Percentiles rank a stretch among this genome's conserved stretches.
These are phyloP conservation scores for Cephus cinctus DNA, from an alignment of 1,140 invertebrate species.

Conservation along the genomic window DNA sequence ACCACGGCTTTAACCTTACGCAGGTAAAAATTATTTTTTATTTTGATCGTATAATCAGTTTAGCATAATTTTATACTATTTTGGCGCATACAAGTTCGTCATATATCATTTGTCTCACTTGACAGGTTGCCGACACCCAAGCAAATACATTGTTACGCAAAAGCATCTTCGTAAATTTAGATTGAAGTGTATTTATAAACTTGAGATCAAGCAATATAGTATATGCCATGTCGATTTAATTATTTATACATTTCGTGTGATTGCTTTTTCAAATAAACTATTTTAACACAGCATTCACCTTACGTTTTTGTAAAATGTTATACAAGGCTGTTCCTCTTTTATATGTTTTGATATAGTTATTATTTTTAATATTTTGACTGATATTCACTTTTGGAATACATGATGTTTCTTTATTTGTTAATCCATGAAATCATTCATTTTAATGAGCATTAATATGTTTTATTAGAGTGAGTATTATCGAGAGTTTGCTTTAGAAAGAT, in stretches of 20 bases:
- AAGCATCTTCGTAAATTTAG: constrained; percentile 38
- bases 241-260: not conserved
- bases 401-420: too few species aligned
- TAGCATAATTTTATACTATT: constrained; percentile 6
- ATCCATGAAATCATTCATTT: too few species aligned
- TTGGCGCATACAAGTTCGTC: not conserved
- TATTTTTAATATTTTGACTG: too few species aligned
- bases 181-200: constrained; percentile 39
- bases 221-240: constrained; percentile 5
- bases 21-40: constrained; percentile 64
- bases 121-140: constrained; percentile 23
- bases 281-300: too few species aligned
- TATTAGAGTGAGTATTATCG: too few species aligned
- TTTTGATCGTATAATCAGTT: constrained; percentile 1
- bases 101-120: constrained; percentile 10
- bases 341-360: too few species aligned
- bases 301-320: too few species aligned
- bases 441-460: too few species aligned
- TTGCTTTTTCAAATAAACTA: constrained; percentile 4
- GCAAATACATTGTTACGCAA: constrained; percentile 30
- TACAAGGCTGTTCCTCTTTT: too few species aligned
- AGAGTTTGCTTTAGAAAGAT: too few species aligned
- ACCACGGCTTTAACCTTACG: constrained; percentile 79
- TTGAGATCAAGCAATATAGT: constrained; percentile 31
- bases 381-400: too few species aligned